Evolutionary conservation across 2,797 vertebrate species (phyloP), one percentile per base, ranked within the genome.

Genomic region (Anguilla megastoma): DNA sequence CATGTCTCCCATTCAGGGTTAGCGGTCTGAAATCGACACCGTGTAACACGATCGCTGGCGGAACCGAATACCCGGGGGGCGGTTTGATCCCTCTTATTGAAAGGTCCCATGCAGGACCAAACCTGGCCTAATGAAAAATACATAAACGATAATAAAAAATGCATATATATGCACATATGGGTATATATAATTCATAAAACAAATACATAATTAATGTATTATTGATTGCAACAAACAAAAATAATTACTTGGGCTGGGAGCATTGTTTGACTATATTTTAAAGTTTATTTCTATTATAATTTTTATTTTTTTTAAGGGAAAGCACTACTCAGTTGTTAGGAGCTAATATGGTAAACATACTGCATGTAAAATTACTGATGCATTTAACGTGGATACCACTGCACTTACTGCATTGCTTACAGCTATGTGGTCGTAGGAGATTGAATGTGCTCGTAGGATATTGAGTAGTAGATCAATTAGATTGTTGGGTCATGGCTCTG

Each of bases 21-120:
- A 88, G 84, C 92, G 90, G 93, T 89, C 89, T 74, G 90, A 90
- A 89, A 88, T 54, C 89, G 0, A 0, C 88, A 89, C 92, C 87
- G 0, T 88, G 90, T 90, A 91, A 92, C 90, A 80, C 90, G 91
- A 94, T 76, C 88, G 16, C 88, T 86, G 41, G 33, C 86, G 50
- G 48, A 91, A 88, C 90, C 91, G 89, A 91, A 87, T 30, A 54
- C 71, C 50, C 45, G 30, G 27, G 52, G 21, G 45, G 41, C 21
- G 24, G 45, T n/a, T 24, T 24, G 45, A 48, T 82, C 45, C 79
- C 48, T 21, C 3, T 79, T 8, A 82, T 82, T n/a, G 79, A 83
- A 84, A 52, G n/a, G 80, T n/a, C 80, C 41, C n/a, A 9, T 27
- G 80, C 9, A 76, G 74, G 21, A 27, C 79, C 79, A 82, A 82